Evolutionary conservation across 1,140 invertebrate species (phyloP).

Genomic region (Pteromalus puparum): DNA sequence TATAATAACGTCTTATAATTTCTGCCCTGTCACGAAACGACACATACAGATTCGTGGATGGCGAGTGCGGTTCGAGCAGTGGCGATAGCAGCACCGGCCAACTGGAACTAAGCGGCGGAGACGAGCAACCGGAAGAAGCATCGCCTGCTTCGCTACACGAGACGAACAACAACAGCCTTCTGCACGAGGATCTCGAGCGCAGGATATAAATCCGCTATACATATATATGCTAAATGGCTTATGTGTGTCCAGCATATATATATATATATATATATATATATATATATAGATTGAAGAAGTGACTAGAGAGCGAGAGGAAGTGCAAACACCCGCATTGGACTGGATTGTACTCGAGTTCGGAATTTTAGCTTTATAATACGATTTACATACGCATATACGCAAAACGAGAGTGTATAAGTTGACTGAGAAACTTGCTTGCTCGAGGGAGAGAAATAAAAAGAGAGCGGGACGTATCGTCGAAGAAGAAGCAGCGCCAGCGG

Average conservation of each 20-base stretch:
- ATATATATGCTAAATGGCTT: no score
- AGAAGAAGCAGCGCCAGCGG: neutral
- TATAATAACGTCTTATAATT: neutral
- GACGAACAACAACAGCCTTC: slow-evolving; percentile 73
- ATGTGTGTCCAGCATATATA: no score
- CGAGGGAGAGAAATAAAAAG: neutral
- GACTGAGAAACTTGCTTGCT: neutral
- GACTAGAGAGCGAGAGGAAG: no score
- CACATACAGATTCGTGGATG: slow-evolving; percentile 70
- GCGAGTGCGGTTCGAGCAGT: slow-evolving; percentile 73
- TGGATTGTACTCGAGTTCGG: neutral
- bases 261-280: no score
- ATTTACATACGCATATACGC: no score
- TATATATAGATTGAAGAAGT: no score
- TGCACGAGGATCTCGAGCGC: slow-evolving; percentile 73
- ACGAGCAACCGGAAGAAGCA: slow-evolving; percentile 72
- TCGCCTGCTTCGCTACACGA: slow-evolving; percentile 72
- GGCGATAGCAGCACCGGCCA: slow-evolving; percentile 73
- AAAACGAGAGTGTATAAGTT: neutral
- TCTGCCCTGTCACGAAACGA: slow-evolving; percentile 22
- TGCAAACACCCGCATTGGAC: neutral
- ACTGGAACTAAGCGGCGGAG: slow-evolving; percentile 70
- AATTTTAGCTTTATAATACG: slow-evolving; percentile 11
- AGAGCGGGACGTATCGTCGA: no score
- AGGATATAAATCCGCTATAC: slow-evolving; percentile 66